phyloP scores from a whole-genome alignment of 2,888 invertebrate species.

The Orchesella flavescens region DNA sequence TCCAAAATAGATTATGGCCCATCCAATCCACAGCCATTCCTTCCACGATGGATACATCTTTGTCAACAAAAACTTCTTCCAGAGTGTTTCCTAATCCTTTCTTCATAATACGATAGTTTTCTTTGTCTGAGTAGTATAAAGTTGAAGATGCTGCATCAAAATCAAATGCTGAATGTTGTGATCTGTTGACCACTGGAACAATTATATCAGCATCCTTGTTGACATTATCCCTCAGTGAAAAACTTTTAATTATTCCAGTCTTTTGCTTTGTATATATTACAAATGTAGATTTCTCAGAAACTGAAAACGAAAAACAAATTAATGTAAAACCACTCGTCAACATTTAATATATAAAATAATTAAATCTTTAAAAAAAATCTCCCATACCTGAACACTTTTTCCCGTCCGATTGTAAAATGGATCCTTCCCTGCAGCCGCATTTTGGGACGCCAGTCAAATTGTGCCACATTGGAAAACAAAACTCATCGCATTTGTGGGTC shows the following conservation, averaged over 20 bases:
- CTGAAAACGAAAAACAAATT: constrained; percentile 9
- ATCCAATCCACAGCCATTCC: constrained; percentile 90
- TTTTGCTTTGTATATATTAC: constrained; percentile 61
- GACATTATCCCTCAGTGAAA: constrained; percentile 58
- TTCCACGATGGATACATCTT: constrained; percentile 80
- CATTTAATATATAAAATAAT: too few species aligned
- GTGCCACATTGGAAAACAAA: constrained; percentile 82
- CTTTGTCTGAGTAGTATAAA: constrained; percentile 80
- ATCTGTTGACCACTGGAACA: constrained; percentile 82
- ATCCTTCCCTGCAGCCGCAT: constrained; percentile 69
- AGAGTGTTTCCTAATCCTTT: constrained; percentile 80
- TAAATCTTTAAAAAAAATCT: too few species aligned
- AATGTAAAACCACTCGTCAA: constrained; percentile 28
- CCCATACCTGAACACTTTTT: constrained; percentile 37
- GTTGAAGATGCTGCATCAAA: constrained; percentile 79
- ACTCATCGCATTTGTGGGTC: constrained; percentile 79
- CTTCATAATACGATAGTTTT: constrained; percentile 67
- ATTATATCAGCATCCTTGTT: constrained; percentile 77
- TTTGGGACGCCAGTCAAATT: constrained; percentile 76
- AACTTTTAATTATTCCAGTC: constrained; percentile 65
- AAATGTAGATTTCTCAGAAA: constrained; percentile 55
- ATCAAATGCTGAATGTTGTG: constrained; percentile 81
- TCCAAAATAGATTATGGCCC: constrained; percentile 88
- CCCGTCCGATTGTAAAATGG: constrained; percentile 45
- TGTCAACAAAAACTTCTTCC: constrained; percentile 78